Evolutionary conservation across 2,888 invertebrate genomes (phyloP), one percentile per base, ranked within the genome.

Genomic region (Phyllotreta cruciferae): DNA sequence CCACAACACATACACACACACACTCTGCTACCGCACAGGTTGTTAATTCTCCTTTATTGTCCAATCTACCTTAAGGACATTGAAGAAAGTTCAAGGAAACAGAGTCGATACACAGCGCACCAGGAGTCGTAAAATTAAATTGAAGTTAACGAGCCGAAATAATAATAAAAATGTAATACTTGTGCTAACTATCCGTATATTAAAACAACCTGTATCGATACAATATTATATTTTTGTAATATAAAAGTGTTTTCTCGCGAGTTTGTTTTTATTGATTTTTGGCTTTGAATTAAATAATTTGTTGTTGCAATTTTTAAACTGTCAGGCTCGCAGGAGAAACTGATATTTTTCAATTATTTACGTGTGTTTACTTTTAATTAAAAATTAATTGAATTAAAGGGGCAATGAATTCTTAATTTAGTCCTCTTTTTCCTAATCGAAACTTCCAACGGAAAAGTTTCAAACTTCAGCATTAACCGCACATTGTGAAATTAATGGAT

Each of bases 31-130:
- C 58, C 41, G 14, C 60, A 60, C 39, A 42, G 41, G 34, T 38
- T 42, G 53, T 60, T 60, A 60, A 42, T 53, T 53, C 13, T 36
- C 9, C 34, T 60, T 60, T 60, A 53, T 60, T 49, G 52, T 52
- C 14, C 44, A 52, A 60, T 44, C 49, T 38, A 42, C 52, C 53
- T 60, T 37, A 52, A 58, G 58, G 36, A 47, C n/a, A 36, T 56
- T 56, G 34, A 35, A 35, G 58, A 42, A 47, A 14, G 42, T 56
- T 56, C 36, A 35, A 35, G 38, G 6, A 39, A 57, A 49, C 9
- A 14, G n/a, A n/a, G 39, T 5, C 41, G 37, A 35, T 13, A n/a
- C 6, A 49, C n/a, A 47, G 24, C 24, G 24, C 24, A 24, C 24
- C 4, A 1, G 24, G 24, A 24, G 24, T 24, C 24, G 24, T 24